Base-by-base conservation (phyloP, 1,140 invertebrate species). In the Phthorimaea operculella region DNA sequence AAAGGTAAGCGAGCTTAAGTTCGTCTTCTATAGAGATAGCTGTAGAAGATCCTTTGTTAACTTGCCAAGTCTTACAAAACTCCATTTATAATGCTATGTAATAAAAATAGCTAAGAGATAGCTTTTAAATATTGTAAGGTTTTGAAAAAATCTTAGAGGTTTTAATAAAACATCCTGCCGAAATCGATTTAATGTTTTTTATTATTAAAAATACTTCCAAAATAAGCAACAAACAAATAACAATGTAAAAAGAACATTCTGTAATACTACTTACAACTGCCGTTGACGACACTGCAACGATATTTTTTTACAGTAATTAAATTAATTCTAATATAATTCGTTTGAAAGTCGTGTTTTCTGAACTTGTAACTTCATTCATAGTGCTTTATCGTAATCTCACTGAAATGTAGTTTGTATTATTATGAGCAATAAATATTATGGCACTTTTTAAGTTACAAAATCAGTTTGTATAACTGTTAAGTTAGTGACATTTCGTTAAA, bases 151-250 rank as follows among this genome's bases (percentile, higher is more conserved):
- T 68, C 58, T 63, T 71, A 72, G 70, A 70, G 48, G 58, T 72
- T 70, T 73, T 60, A 79, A 82, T 79, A 74, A 82, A 82, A 82
- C 71, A 72, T 69, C 66, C 68, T 70, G 67, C 64, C 64, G 63
- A 78, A 66, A 64, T 76, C 54, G 58, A 65, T 73, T 74, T 77
- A 57, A 64, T 60, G 51, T 73, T 80, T 79, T 73, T 81, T 81
- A 51, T 74, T 83, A 72, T 72, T 66, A 76, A 83, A 79, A 79
- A 81, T 76, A 75, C 73, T 76, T 82, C 72, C 69, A 80, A 80
- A 82, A 80, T 80, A 83, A 84, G 81, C 81, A 84, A 84, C 81
- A 83, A 83, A 83, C 78, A 84, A 80, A 73, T 83, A 83, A 84
- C 77, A 84, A 81, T 72, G 67, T 82, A 83, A 83, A 28, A 71